Base-by-base conservation (phyloP, 2,888 invertebrate species). In the Yponomeuta cagnagella region DNA sequence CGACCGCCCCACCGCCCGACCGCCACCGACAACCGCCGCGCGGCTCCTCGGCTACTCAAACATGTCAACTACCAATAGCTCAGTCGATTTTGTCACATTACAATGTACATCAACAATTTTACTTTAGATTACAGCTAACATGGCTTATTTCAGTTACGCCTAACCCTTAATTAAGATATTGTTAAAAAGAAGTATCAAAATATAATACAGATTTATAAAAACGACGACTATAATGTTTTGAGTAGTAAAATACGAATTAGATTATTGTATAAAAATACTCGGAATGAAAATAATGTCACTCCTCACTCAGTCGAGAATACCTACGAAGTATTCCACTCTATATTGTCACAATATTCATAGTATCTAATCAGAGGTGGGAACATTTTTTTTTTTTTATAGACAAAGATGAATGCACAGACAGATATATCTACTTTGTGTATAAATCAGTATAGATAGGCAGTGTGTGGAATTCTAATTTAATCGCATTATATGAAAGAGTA, bases 141-240 rank as follows among this genome's bases (percentile, higher is more conserved):
- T 72, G 72, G 72, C 72, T 71, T 71, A 70, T 69, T 68, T 72
- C 72, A 72, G 71, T 71, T 72, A 72, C 69, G 43, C 52, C n/a
- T 31, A 30, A 43, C 64, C 2, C 9, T 64, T 70, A 33, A 2
- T 5, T 33, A 70, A 70, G 48, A 64, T 64, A 33, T 6, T 48
- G 33, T 52, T 23, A 63, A 69, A 63, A 30, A 48, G 23, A 63
- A 33, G 23, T 63, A 69, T 33, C 15, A 63, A 69, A 37, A 63
- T 69, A 63, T 12, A 33, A 37, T 63, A 15, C 43, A 67, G 6
- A 8, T 43, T 43, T 43, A 43, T 43, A 6, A 43, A 43, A 43
- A 8, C 8, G 1, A 6, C 8, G n/a, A 12, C 3, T 10, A 69
- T 10, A 15, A 69, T 15, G 33, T 30, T 31, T 58, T 10, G 30